A percentile compares a stretch with the other conserved stretches of the same genome.
These are phyloP conservation scores for Cryptophagus acutangulus DNA, from an alignment of 2,888 invertebrate genomes.

Conservation along the genomic window DNA sequence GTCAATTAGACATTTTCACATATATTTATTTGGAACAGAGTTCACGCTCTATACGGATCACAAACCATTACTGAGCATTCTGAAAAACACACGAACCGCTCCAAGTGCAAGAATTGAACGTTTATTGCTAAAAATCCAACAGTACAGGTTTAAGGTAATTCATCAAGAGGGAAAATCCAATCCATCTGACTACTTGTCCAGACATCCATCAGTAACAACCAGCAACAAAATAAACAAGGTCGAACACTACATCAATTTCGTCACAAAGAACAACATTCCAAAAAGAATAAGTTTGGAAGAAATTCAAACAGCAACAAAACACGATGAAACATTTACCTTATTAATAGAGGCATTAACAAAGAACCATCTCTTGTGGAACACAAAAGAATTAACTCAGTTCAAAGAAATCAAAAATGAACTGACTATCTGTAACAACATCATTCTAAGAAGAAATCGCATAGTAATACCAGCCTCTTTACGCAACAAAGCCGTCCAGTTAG, in stretches of 20 bases:
- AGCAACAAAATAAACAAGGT: neutral
- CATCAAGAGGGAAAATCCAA: slow-evolving; percentile 5
- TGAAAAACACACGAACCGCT: slow-evolving; percentile 8
- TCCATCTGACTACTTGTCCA: slow-evolving; percentile 11
- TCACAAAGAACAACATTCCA: slow-evolving; percentile 1
- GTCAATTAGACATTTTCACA: slow-evolving; percentile 14
- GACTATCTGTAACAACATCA: slow-evolving; percentile 6
- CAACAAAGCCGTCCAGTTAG: slow-evolving; percentile 14
- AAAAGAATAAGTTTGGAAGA: slow-evolving; percentile 5
- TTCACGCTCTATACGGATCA: slow-evolving; percentile 13
- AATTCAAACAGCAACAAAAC: slow-evolving; percentile 1
- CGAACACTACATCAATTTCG: slow-evolving; percentile 4
- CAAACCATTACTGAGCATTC: slow-evolving; percentile 8
- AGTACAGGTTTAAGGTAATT: slow-evolving; percentile 8
- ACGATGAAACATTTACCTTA: slow-evolving; percentile 1
- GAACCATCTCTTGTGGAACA: slow-evolving; percentile 3
- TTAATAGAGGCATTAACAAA: slow-evolving; percentile 5
- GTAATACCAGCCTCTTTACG: slow-evolving; percentile 8
- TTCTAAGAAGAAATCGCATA: slow-evolving; percentile 7
- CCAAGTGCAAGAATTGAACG: slow-evolving; percentile 14
- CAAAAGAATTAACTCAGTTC: slow-evolving; percentile 3
- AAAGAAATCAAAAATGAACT: slow-evolving; percentile 10
- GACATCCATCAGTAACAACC: neutral
- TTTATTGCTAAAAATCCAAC: slow-evolving; percentile 4
- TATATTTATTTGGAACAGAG: slow-evolving; percentile 8